Evolutionary conservation across 2,888 invertebrate species (phyloP).

Genomic region (Ennomos quercinarius): DNA sequence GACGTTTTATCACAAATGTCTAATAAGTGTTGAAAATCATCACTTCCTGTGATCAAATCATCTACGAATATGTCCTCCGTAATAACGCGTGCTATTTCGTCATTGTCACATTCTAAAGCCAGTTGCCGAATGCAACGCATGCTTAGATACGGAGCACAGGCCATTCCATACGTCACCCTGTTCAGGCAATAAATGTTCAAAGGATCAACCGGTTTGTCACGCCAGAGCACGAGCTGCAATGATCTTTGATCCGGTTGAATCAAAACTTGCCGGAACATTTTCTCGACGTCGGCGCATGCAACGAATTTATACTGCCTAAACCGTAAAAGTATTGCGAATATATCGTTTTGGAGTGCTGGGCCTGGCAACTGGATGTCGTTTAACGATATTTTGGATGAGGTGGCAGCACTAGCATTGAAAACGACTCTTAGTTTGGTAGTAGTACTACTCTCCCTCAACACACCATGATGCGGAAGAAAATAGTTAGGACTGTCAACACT

Average conservation of each 20-base stretch:
- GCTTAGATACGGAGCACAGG: conserved; percentile 46
- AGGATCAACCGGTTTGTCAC: conserved; percentile 38
- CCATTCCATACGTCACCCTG: conserved; percentile 46
- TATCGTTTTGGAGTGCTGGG: neutral
- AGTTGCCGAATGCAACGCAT: conserved; percentile 7
- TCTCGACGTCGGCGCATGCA: conserved; percentile 45
- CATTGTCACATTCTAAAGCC: conserved; percentile 11
- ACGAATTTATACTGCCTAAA: conserved; percentile 42
- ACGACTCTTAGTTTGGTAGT: conserved; percentile 28
- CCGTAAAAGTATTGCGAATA: conserved; percentile 36
- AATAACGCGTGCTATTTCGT: conserved; percentile 9
- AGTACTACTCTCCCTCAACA: conserved; percentile 9
- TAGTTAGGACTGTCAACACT: too few species aligned
- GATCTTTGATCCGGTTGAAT: conserved; percentile 42
- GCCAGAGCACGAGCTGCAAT: conserved; percentile 53
- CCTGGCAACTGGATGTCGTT: too few species aligned
- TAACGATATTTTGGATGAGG: conserved; percentile 29
- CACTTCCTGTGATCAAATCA: conserved; percentile 17
- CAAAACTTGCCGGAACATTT: conserved; percentile 50
- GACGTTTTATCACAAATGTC: conserved; percentile 11
- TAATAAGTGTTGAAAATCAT: conserved; percentile 12
- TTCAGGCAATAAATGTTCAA: conserved; percentile 43
- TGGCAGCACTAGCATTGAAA: conserved; percentile 19
- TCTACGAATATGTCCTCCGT: conserved; percentile 30
- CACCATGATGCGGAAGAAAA: conserved; percentile 1